Conservation (phyloP, 1,140 invertebrate species). For the Drosophila malerkotliana region DNA sequence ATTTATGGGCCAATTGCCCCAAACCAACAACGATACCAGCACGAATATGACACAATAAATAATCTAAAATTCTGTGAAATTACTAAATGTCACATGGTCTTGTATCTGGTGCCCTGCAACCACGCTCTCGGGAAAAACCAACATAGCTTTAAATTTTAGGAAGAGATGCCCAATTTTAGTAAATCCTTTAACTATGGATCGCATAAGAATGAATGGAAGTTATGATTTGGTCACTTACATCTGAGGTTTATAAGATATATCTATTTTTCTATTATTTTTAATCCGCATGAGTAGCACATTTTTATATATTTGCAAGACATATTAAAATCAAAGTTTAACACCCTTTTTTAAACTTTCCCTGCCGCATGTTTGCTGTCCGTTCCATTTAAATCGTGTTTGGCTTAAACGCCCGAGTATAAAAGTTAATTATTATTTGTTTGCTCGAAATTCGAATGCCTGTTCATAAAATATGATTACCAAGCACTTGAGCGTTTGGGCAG, state of each 20-base stretch:
- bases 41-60: slow-evolving; percentile 64
- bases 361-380: slow-evolving; percentile 22
- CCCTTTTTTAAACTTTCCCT: slow-evolving; percentile 28
- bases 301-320: not conserved
- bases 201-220: too few relatives aligned
- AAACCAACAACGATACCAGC: slow-evolving; percentile 15
- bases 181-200: not conserved
- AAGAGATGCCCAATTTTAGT: not conserved
- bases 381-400: slow-evolving; percentile 61
- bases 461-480: slow-evolving; percentile 58
- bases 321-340: not conserved
- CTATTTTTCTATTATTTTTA: too few relatives aligned
- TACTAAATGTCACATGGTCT: slow-evolving; percentile 73
- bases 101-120: slow-evolving; percentile 38
- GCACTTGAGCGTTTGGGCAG: slow-evolving; percentile 43
- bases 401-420: slow-evolving; percentile 57
- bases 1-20: slow-evolving; percentile 63
- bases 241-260: too few relatives aligned
- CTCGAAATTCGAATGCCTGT: slow-evolving; percentile 53
- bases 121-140: not conserved
- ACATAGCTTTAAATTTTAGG: not conserved
- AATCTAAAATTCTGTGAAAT: slow-evolving; percentile 80
- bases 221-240: too few relatives aligned
- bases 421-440: slow-evolving; percentile 77
- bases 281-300: not conserved